Percentiles rank a stretch among this genome's conserved stretches.
Evolutionary conservation across 2,888 invertebrate species (phyloP).

Genomic region (Hypsopygia costalis): DNA sequence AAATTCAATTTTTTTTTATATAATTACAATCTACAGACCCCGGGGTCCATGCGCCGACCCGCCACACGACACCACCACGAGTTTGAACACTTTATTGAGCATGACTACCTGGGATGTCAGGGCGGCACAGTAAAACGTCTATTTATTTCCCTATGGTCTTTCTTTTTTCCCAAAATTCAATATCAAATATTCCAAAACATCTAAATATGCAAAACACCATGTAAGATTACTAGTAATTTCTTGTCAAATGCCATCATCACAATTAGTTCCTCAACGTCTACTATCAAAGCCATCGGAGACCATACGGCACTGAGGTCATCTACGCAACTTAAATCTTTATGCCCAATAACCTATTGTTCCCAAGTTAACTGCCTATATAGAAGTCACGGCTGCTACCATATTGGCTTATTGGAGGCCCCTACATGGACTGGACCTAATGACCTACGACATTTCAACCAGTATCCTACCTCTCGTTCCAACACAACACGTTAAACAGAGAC

Average conservation of each 20-base stretch:
- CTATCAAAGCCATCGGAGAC: constrained; percentile 64
- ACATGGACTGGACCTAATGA: constrained; percentile 76
- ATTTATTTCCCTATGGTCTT: too few species aligned
- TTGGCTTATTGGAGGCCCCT: constrained; percentile 76
- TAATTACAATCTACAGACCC: too few species aligned
- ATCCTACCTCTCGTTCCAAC: constrained; percentile 45
- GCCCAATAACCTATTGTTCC: constrained; percentile 66
- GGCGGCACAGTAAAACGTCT: too few species aligned
- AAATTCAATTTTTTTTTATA: too few species aligned
- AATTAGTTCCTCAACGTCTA: constrained; percentile 47
- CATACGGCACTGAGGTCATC: constrained; percentile 46
- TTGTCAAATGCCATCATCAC: constrained; percentile 21
- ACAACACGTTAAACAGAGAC: constrained; percentile 40
- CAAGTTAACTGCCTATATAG: constrained; percentile 46
- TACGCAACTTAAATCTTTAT: constrained; percentile 58
- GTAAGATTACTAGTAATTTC: constrained; percentile 8
- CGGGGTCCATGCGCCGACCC: too few species aligned
- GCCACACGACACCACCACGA: too few species aligned
- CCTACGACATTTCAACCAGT: constrained; percentile 78
- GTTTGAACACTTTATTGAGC: too few species aligned
- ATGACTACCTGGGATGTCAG: too few species aligned
- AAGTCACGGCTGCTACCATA: constrained; percentile 75
- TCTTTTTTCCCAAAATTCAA: too few species aligned
- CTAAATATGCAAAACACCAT: too few species aligned
- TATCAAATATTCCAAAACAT: too few species aligned